Base-by-base conservation (phyloP, 2,113 vertebrate genomes). In the Cichladusa arquata region DNA sequence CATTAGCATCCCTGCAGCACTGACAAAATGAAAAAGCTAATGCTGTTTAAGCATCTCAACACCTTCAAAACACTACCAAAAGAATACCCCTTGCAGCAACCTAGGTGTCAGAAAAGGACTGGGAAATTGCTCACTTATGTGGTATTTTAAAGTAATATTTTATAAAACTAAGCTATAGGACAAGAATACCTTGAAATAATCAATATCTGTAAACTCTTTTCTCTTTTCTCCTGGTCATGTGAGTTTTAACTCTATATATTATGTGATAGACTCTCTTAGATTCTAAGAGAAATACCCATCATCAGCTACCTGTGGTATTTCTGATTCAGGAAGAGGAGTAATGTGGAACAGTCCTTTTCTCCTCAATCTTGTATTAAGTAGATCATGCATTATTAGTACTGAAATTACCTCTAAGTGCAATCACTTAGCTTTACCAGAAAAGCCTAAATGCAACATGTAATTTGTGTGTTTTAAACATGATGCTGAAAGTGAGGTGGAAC, bases 401-500 rank as follows among this genome's bases (percentile, higher is more conserved):
- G 45, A 91, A 88, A 78, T 42, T 77, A 44, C 9, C 29, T 79
- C 33, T 48, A 81, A 82, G 66, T 24, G 9, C 14, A 66, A 50
- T 40, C 11, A 69, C 74, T 93, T 87, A 62, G 40, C 26, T 82
- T 88, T 72, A 70, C 56, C 67, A 42, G 47, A 66, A 92, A 42
- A 54, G n/a, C 54, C 81, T 72, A 53, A 83, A 91, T 26, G 45
- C 25, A 40, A 40, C 26, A 42, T 29, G 38, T n/a, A 40, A 3
- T 14, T 53, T 36, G 8, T 74, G 20, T 84, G 42, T 62, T 88
- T 94, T 84, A 77, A 93, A 67, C 9, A 23, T 0, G 3, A 20
- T 1, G 3, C 25, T 93, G 76, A 60, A 84, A 36, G 26, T 26
- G 57, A 82, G 26, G 62, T 33, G 56, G 58, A 77, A 28, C 7